Base-by-base conservation (phyloP, 1,140 invertebrate genomes). In the Hyphantria cunea region DNA sequence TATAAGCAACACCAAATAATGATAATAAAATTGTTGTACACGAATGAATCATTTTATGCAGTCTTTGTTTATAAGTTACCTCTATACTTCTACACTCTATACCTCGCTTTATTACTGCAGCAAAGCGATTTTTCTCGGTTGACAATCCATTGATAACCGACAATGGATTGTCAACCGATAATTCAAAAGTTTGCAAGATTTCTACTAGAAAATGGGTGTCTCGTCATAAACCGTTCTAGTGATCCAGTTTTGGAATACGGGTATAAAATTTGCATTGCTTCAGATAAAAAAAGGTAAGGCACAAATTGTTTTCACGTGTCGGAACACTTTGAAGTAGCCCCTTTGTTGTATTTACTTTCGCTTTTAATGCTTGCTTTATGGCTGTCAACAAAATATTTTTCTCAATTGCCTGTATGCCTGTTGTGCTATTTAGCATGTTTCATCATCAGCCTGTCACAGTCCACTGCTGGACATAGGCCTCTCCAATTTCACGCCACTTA, bases 221-320 rank as follows among this genome's bases (percentile, higher is more conserved):
- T 61, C 51, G 75, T 76, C 77, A 66, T 88, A 85, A 85, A 87
- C 74, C 60, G 64, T 72, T 70, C 74, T 76, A 80, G 61, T 70
- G 78, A 73, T 71, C 79, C 65, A 83, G 76, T 86, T 25, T 85
- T 78, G 71, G 69, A 55, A 77, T 76, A 80, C 72, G 76, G 59
- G 63, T 69, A 51, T 73, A 72, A 74, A 70, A 65, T 68, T 49
- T 64, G 52, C 67, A 73, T 88, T 84, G 78, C 86, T 77, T 80
- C 62, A 66, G 63, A 65, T 65, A 71, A 74, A 64, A 83, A 25
- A 74, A 73, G 78, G 77, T 80, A 82, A 71, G 75, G 66, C 74
- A 79, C 69, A 81, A 82, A 76, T 78, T 70, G 53, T 71, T 80
- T 82, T 74, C 75, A 75, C 74, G 76, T 72, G 75, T 72, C 79